phyloP scores from a whole-genome alignment of 1,140 invertebrate genomes.

The Samia ricini region DNA sequence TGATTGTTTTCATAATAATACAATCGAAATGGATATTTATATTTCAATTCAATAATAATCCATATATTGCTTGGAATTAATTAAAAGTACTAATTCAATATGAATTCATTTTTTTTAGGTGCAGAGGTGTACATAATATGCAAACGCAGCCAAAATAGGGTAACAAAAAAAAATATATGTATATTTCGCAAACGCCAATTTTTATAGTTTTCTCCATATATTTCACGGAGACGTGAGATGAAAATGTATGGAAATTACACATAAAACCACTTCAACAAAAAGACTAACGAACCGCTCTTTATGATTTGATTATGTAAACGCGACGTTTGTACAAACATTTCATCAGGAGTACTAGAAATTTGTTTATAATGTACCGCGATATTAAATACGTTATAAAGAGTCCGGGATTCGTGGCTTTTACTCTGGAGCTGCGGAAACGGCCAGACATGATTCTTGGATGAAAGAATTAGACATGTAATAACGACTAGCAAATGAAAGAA shows the following conservation, averaged over 20 bases:
- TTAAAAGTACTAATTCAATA: no score
- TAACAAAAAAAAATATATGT: not conserved
- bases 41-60: no score
- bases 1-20: no score
- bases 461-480: no score
- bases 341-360: not conserved
- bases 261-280: constrained; percentile 10
- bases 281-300: constrained; percentile 24
- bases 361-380: not conserved
- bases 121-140: not conserved
- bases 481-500: no score
- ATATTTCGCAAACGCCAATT: not conserved
- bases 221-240: not conserved
- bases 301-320: constrained; percentile 28
- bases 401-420: not conserved
- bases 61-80: no score
- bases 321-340: constrained; percentile 7
- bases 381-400: not conserved
- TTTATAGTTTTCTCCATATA: not conserved
- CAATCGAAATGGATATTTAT: no score
- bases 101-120: no score
- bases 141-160: not conserved
- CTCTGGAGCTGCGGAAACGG: no score
- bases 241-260: constrained; percentile 9
- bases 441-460: not conserved